Evolutionary conservation across 2,888 invertebrate genomes (phyloP), one percentile per base, ranked within the genome.

Genomic region (Melanostoma scalare): DNA sequence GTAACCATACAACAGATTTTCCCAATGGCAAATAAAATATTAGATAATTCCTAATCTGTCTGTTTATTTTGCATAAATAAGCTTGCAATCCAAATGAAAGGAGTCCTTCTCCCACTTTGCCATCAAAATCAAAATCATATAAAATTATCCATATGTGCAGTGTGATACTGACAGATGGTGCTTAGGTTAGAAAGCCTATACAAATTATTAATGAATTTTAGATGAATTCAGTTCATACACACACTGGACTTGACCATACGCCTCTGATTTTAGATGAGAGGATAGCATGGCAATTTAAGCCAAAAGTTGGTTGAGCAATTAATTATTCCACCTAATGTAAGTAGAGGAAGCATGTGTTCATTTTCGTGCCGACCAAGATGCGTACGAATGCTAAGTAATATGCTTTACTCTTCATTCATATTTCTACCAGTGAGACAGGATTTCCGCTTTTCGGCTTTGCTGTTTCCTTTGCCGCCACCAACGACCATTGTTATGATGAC

Each of bases 1-100:
- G 76, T 67, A 71, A 31, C 30, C 31, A 36, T 33, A 6, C 9
- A 44, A 60, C 53, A 2, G 8, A 65, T 55, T 71, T 81, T 77
- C 67, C 63, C 72, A 81, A 30, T 30, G 50, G 55, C 55, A 44
- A 53, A 72, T 81, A 50, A 72, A 81, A 68, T 61, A 81, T 81
- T 77, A 61, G 20, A 20, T 20, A 81, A 61, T 8, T 61, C 9
- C 5, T 50, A 50, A 72, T 50, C 60, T 20, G 20, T 20, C 20
- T 20, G 38, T 44, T 10, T 38, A 67, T 61, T 48, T 50, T 67
- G 53, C 72, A 68, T 81, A 60, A 67, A 63, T 72, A 56, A 76
- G 20, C 20, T 38, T 46, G 20, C 42, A 71, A 35, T 40, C 44
- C 6, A 10, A 8, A 31, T 42, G 38, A 48, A 46, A 33, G 6